Evolutionary conservation across 2,888 invertebrate species (phyloP), one percentile per base, ranked within the genome.

Genomic region (Lissocephala sabroskyi): DNA sequence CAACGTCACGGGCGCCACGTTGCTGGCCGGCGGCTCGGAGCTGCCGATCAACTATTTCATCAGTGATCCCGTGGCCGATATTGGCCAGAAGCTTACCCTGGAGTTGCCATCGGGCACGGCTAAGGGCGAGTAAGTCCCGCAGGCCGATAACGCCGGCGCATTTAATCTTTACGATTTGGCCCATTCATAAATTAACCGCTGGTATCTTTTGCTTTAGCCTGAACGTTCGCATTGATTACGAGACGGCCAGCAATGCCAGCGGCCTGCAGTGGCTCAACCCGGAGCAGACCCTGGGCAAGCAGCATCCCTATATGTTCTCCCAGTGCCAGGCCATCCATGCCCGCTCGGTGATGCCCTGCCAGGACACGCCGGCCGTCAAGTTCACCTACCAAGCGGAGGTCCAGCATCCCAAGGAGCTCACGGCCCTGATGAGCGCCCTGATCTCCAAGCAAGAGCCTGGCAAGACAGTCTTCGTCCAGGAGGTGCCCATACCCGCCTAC

Each of bases 331-430:
- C 94, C 1, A 95, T 96, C 61, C 94, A 96, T 85, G 94, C 95
- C 0, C 89, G 97, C 36, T 94, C 96, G 2, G 89, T 97, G 61
- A 68, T 96, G 2, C 97, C 97, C 0, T 97, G 96, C 78, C 97
- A 97, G 86, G 96, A 97, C 86, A 91, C 95, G 0, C 97, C 97
- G 0, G 89, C 91, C 0, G 93, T 96, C 0, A 98, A 98, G 85
- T 89, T 91, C 62, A 91, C 93, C 0, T 97, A 96, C 81, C 87
- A 89, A 45, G 94, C 95, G 5, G 83, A 87, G 81, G 82, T 97
- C 42, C 87, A 88, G 1, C 93, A 92, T 13, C 92, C 94, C 0
- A 84, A 85, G 7, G 89, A 91, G 54, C 87, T 96, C 61, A 92
- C 91, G 0, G 94, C 93, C 0, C 85, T 97, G 13, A 96, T 97